Conservation (phyloP, 2,888 invertebrate species). For the Mythimna lalbum region DNA sequence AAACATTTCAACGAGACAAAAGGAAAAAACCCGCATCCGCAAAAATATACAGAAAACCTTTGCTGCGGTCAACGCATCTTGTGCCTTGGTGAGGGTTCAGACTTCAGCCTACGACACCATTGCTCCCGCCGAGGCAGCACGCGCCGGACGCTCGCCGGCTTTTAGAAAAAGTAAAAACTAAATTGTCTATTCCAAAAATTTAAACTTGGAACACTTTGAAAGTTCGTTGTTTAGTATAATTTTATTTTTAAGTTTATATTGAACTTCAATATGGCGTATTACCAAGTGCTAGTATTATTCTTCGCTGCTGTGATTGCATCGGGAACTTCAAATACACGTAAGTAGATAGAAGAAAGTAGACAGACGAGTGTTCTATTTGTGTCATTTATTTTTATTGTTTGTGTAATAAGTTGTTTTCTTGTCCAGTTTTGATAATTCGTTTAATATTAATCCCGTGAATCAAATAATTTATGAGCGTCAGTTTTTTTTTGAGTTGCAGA, state of each 20-base stretch:
- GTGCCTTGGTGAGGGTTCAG: conserved; percentile 71
- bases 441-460: background rate
- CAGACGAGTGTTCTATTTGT: conserved; percentile 72
- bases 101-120: conserved; percentile 71
- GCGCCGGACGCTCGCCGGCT: conserved; percentile 75
- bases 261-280: conserved; percentile 76
- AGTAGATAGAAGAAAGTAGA: conserved; percentile 85
- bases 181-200: conserved; percentile 41
- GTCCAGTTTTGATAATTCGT: background rate
- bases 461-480: background rate
- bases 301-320: conserved; percentile 78
- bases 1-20: conserved; percentile 44
- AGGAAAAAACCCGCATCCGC: conserved; percentile 53
- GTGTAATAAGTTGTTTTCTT: conserved; percentile 8
- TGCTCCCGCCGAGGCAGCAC: conserved; percentile 78
- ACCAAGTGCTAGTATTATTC: conserved; percentile 77
- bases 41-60: conserved; percentile 59
- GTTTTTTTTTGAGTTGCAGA: too few relatives aligned
- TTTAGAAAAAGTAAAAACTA: conserved; percentile 51
- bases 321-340: conserved; percentile 83
- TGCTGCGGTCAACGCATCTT: conserved; percentile 73
- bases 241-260: conserved; percentile 36
- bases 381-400: conserved; percentile 68
- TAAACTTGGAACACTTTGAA: conserved; percentile 39
- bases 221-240: conserved; percentile 10